Base-by-base conservation (phyloP, 2,888 invertebrate genomes). In the Lypha dubia region DNA sequence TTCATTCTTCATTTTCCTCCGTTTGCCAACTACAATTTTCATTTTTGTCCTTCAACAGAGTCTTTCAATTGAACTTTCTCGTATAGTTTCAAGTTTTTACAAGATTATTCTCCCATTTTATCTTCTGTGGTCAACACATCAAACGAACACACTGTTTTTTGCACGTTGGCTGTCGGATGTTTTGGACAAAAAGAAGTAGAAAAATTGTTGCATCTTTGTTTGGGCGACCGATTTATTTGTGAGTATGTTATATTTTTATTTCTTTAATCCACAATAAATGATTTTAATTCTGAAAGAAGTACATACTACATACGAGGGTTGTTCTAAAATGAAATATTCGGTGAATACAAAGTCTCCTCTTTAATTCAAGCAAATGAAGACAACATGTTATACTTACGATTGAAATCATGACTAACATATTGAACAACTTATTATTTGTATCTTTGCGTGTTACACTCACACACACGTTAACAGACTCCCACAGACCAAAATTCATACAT, bases 21-120 rank as follows among this genome's bases (percentile, higher is more conserved):
- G 22, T 60, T 51, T 38, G 71, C 65, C 56, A 51, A 53, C 46
- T 51, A 22, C 22, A n/a, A n/a, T n/a, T 60, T 35, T 32, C 22
- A 1, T 22, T 74, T 62, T 49, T 49, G 62, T 53, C 38, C 35
- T 65, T 35, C 53, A 24, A 32, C 7, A 56, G 60, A 35, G 35
- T 67, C 76, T 83, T 44, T n/a, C 76, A 71, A 81, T 73, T 84
- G 44, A 11, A 22, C 20, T 71, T 62, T 71, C n/a, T n/a, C 53
- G 49, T 44, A 56, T 49, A 46, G 56, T 75, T 75, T 71, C 56
- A 53, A 65, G 62, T 77, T 73, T 73, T 49, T 81, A 84, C 73
- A 77, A 84, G 73, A 81, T 84, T 81, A 62, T 79, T 84, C 81
- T 81, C 56, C 77, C 70, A 77, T 63, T 77, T 77, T 77, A 84